Base-by-base conservation (phyloP, 2,113 vertebrate genomes). In the Vanacampus margaritifer region DNA sequence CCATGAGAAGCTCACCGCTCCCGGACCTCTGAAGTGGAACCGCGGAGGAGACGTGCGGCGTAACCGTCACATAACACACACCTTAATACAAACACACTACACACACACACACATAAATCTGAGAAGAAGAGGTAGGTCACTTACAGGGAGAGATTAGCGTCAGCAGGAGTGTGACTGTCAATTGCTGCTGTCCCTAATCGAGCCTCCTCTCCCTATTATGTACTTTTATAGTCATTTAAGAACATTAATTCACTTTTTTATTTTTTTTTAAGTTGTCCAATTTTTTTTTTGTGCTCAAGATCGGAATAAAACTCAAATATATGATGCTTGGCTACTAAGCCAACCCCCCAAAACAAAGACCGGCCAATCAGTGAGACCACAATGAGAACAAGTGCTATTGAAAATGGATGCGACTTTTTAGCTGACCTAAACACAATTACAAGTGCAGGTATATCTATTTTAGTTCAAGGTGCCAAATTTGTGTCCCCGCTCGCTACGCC, bases 1-100 rank as follows among this genome's bases (percentile, higher is more conserved):
- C 87, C 88, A 81, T 91, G 87, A 91, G 89, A 83, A 83, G 84
- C 86, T 88, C 84, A 88, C 86, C 78, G 58, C 80, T 83, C 82
- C 82, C 71, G 78, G 88, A 84, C 88, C 86, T 86, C 75, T 73
- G 46, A 87, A 88, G 89, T 84, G 86, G 82, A 89, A 90, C 87
- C 79, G 62, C 75, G 53, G 70, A 87, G 69, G 72, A 86, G 88
- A 89, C 89, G 84, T 76, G 60, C 64, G 8, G 76, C 5, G 73
- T 70, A 74, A 78, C 72, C 73, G 46, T 75, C 82, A 73, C 76
- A 75, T 68, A 77, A 61, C 67, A 67, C 64, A 72, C 65, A 71
- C 23, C 45, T 57, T 60, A 67, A 75, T 65, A 78, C 62, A 72
- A 73, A 74, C 68, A 78, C 63, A 67, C 62, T 48, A 73, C 58